These are phyloP conservation scores for Agonopterix heracliana DNA, from an alignment of 2,888 invertebrate species.

Conservation along the genomic window DNA sequence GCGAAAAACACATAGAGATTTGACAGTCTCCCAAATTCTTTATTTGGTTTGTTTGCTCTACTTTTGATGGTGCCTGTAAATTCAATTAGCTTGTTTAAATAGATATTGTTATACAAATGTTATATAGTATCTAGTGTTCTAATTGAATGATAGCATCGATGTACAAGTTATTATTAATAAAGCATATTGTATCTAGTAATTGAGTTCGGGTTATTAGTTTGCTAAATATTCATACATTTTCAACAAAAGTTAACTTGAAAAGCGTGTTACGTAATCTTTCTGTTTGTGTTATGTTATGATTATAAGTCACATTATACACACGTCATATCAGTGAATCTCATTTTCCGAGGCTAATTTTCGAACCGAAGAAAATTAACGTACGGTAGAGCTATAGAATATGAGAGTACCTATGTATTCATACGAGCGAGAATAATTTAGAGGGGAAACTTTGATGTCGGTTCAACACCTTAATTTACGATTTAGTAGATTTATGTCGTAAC, in stretches of 20 bases:
- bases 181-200: no score
- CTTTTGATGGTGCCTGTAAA: no score
- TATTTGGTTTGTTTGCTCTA: no score
- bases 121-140: no score
- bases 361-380: slow-evolving; percentile 38
- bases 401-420: slow-evolving; percentile 24
- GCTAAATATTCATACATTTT: no score
- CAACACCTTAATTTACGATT: neutral
- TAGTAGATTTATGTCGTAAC: neutral
- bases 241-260: neutral
- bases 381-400: slow-evolving; percentile 23
- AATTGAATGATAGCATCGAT: no score
- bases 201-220: no score
- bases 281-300: neutral
- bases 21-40: no score
- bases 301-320: slow-evolving; percentile 10
- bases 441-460: slow-evolving; percentile 22
- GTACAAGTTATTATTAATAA: no score
- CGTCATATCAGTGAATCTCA: slow-evolving; percentile 27
- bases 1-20: no score
- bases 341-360: slow-evolving; percentile 41
- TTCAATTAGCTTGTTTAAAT: no score
- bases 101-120: no score
- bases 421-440: slow-evolving; percentile 48
- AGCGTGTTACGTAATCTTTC: neutral